These are phyloP conservation scores for Oryzias woworae DNA, from an alignment of 2,113 vertebrate genomes.

Conservation along the genomic window DNA sequence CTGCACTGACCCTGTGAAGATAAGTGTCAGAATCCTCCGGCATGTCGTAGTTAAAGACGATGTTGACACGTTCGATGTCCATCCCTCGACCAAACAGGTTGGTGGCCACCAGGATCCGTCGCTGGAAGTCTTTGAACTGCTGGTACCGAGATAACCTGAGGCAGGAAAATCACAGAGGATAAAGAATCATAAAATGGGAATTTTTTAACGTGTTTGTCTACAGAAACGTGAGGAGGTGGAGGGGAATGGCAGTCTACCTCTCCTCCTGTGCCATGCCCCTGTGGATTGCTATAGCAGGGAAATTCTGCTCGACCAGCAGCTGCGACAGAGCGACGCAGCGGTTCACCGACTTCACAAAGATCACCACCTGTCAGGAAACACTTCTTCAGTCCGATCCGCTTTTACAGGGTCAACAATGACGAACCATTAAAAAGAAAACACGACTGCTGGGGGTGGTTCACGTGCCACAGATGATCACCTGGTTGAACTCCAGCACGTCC, in stretches of 20 bases:
- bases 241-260: constrained; percentile 65
- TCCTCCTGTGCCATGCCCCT: constrained; percentile 89
- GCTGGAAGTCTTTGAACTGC: constrained; percentile 91
- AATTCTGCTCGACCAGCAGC: constrained; percentile 88
- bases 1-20: constrained; percentile 82
- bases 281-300: constrained; percentile 88
- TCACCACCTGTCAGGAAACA: constrained; percentile 79
- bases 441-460: no score
- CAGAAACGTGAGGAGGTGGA: background rate
- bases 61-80: constrained; percentile 90
- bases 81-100: constrained; percentile 91
- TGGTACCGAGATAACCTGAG: constrained; percentile 84
- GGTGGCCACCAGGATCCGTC: constrained; percentile 86
- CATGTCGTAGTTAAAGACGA: constrained; percentile 92
- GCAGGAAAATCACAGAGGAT: no score
- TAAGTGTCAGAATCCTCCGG: constrained; percentile 89
- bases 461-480: constrained; percentile 63
- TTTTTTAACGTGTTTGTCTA: no score
- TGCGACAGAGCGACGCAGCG: constrained; percentile 88
- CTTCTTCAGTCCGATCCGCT: background rate
- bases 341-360: constrained; percentile 88
- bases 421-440: no score
- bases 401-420: background rate
- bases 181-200: background rate
- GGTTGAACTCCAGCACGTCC: constrained; percentile 88